A percentile compares a stretch with the other conserved stretches of the same genome.
These are phyloP conservation scores for Hirtodrosophila cameraria DNA, from an alignment of 2,888 invertebrate species.

Conservation along the genomic window DNA sequence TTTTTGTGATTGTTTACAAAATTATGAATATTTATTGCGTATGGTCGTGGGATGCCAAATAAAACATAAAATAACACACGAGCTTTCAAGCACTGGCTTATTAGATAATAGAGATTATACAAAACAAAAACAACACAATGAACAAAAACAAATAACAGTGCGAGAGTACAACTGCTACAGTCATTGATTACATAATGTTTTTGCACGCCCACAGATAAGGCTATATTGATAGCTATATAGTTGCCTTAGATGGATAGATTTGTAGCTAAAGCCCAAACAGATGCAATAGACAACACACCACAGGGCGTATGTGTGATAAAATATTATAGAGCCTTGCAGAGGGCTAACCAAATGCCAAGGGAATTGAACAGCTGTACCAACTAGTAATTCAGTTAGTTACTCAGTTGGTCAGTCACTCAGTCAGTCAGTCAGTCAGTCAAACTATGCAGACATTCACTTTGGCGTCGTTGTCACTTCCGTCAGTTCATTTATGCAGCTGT, in stretches of 20 bases:
- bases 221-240: constrained; percentile 31
- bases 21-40: constrained; percentile 70
- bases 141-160: constrained; percentile 56
- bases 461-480: constrained; percentile 62
- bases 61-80: constrained; percentile 31
- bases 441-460: constrained; percentile 65
- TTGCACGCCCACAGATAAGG: constrained; percentile 51
- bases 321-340: constrained; percentile 10
- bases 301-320: constrained; percentile 51
- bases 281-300: constrained; percentile 9
- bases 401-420: constrained; percentile 29
- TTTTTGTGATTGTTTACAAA: constrained; percentile 49
- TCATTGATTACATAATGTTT: constrained; percentile 59
- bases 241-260: constrained; percentile 26
- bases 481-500: constrained; percentile 69
- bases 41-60: constrained; percentile 63
- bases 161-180: constrained; percentile 49
- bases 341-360: constrained; percentile 12
- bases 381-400: constrained; percentile 25
- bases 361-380: constrained; percentile 34
- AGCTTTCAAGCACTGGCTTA: constrained; percentile 26
- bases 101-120: constrained; percentile 68
- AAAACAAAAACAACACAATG: constrained; percentile 24
- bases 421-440: constrained; percentile 27
- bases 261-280: constrained; percentile 11